A percentile compares a stretch with the other conserved stretches of the same genome.
Conservation (phyloP, 2,113 vertebrate species). For the Chiloscyllium plagiosum region DNA sequence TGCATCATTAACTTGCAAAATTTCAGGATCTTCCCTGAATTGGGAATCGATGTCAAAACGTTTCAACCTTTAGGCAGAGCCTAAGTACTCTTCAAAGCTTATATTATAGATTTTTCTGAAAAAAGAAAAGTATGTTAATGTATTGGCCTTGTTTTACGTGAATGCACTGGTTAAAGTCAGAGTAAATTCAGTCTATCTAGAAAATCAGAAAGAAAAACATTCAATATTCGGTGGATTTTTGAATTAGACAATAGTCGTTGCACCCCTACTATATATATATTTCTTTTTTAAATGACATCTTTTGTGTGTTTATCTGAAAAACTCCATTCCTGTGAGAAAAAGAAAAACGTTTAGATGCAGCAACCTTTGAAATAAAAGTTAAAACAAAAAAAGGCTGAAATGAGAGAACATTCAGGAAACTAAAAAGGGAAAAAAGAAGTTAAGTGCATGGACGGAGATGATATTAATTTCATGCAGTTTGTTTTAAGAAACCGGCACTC, state of each 20-base stretch:
- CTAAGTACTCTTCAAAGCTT: neutral
- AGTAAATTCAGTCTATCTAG: neutral
- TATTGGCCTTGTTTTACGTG: neutral
- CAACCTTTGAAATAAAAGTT: conserved; percentile 41
- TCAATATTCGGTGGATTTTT: neutral
- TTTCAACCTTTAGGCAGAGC: neutral
- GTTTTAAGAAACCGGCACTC: conserved; percentile 76
- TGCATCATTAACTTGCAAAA: neutral
- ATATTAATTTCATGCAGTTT: conserved; percentile 55
- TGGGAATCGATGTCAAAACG: neutral
- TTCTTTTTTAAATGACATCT: neutral
- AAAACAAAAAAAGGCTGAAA: conserved; percentile 43
- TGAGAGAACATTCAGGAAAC: conserved; percentile 43
- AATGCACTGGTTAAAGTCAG: neutral
- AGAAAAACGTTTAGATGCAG: conserved; percentile 23
- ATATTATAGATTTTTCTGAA: neutral
- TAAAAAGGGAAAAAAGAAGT: conserved; percentile 38
- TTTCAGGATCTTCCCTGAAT: neutral
- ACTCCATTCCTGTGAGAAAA: conserved; percentile 23
- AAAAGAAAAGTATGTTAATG: neutral
- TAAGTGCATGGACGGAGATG: conserved; percentile 38
- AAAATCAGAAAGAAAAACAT: neutral
- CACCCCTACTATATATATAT: neutral
- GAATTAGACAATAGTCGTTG: neutral
- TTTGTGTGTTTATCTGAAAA: conserved; percentile 26